Conservation (phyloP, 2,113 vertebrate genomes). For the Ciconia stormi region DNA sequence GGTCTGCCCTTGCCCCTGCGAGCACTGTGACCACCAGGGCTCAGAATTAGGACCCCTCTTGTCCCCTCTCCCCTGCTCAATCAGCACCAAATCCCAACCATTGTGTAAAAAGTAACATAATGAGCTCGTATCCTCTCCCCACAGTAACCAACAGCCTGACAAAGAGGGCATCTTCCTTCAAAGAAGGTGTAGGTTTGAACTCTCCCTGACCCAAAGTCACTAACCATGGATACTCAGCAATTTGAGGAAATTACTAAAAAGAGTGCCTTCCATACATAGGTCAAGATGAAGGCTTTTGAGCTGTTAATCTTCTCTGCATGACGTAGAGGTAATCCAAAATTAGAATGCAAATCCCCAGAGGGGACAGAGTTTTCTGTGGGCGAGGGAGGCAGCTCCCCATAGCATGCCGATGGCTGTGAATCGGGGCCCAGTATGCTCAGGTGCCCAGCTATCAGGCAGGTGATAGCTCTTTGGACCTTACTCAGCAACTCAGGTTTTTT, state of each 20-base stretch:
- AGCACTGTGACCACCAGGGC: not conserved
- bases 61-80: not conserved
- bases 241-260: not conserved
- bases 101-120: not conserved
- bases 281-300: not conserved
- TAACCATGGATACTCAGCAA: not conserved
- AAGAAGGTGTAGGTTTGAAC: not conserved
- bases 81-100: not conserved
- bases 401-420: not conserved
- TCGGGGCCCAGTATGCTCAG: accelerated
- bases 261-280: not conserved
- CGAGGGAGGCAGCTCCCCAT: not conserved
- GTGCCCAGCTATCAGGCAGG: not conserved
- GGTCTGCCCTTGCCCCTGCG: not conserved
- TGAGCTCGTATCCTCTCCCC: not conserved
- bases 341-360: not conserved
- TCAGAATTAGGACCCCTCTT: not conserved
- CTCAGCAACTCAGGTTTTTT: not conserved
- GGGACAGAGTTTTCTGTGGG: not conserved
- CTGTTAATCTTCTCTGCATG: not conserved
- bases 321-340: not conserved
- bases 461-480: not conserved
- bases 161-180: not conserved
- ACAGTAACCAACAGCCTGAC: not conserved
- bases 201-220: not conserved